These are phyloP conservation scores for Grus americana DNA, from an alignment of 2,113 vertebrate genomes.

Conservation along the genomic window DNA sequence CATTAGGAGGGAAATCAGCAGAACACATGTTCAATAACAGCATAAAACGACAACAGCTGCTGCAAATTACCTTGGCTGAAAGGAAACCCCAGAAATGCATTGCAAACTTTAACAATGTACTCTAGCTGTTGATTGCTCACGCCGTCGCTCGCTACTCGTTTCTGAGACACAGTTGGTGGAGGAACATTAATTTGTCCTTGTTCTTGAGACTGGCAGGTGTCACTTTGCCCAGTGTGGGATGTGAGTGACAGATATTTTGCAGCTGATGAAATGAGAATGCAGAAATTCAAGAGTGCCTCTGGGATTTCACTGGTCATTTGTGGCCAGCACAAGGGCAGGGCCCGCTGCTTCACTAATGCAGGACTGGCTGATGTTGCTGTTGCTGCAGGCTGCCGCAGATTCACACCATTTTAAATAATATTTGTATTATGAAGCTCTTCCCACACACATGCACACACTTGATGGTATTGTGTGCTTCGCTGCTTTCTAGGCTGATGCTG, in stretches of 20 bases:
- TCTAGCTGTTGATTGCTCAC: conserved; percentile 51
- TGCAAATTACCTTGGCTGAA: conserved; percentile 65
- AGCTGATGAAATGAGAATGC: conserved; percentile 91
- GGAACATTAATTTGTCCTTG: conserved; percentile 86
- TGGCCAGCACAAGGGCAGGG: conserved; percentile 89
- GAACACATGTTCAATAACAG: conserved; percentile 34
- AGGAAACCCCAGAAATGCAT: conserved; percentile 58
- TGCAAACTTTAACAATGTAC: conserved; percentile 69
- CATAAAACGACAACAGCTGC: conserved; percentile 41
- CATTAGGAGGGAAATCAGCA: conserved; percentile 21
- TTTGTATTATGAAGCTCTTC: conserved; percentile 63
- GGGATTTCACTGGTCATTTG: conserved; percentile 96
- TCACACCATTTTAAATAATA: conserved; percentile 67
- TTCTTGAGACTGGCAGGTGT: conserved; percentile 98
- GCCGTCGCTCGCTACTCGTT: conserved; percentile 42
- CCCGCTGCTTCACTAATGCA: conserved; percentile 77
- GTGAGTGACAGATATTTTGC: conserved; percentile 86
- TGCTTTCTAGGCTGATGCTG: not conserved
- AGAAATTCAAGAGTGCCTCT: conserved; percentile 94
- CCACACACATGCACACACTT: not conserved
- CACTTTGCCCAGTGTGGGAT: conserved; percentile 87
- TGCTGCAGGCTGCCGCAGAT: conserved; percentile 50
- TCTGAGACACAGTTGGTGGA: conserved; percentile 70
- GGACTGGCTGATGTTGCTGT: conserved; percentile 47
- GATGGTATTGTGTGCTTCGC: conserved; percentile 37